phyloP scores from a whole-genome alignment of 2,797 vertebrate genomes.

The Xenops minutus region DNA sequence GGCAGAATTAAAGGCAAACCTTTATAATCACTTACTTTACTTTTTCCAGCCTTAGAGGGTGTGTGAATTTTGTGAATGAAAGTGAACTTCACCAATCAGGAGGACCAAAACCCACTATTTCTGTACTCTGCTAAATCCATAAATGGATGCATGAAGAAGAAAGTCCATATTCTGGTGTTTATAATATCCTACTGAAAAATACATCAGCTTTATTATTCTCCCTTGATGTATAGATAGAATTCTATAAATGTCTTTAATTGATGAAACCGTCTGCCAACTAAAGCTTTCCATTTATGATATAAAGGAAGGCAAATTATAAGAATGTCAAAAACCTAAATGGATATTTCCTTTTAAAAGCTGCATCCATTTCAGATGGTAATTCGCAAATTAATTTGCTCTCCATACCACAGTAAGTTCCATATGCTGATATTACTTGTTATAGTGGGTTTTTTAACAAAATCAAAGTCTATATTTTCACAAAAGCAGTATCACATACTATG shows the following conservation, averaged over 20 bases:
- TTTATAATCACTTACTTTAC: neutral
- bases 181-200: neutral
- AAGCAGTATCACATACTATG: neutral
- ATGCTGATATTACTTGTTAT: neutral
- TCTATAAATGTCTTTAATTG: neutral
- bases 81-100: neutral
- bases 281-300: neutral
- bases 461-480: neutral
- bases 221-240: neutral
- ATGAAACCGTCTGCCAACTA: neutral
- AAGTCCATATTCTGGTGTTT: neutral
- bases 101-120: neutral
- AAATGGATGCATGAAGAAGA: neutral
- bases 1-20: neutral
- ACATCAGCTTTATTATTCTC: neutral
- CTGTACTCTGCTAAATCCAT: neutral
- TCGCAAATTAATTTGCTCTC: neutral
- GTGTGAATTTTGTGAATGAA: neutral
- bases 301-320: neutral
- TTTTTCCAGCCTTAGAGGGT: neutral
- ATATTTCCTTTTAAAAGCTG: neutral
- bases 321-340: neutral
- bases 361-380: neutral
- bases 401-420: neutral
- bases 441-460: neutral